Percentiles rank a stretch among this genome's conserved stretches.
These are phyloP conservation scores for Prinia subflava DNA, from an alignment of 2,113 vertebrate genomes.

Conservation along the genomic window DNA sequence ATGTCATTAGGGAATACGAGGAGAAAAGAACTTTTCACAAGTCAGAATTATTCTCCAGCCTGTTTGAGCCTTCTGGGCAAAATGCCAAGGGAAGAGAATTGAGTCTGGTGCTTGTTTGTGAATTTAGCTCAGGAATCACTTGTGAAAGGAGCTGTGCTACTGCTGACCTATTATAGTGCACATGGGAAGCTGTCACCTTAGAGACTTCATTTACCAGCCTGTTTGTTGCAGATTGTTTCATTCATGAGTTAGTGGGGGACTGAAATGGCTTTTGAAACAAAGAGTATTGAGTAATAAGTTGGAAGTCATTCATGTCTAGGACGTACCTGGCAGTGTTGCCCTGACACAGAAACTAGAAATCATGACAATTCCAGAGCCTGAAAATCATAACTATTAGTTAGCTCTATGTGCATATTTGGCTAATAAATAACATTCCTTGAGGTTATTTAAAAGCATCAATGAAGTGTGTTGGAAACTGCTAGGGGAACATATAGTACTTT, in stretches of 20 bases:
- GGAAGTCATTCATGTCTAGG: background rate
- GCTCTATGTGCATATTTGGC: background rate
- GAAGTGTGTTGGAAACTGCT: background rate
- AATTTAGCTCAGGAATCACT: background rate
- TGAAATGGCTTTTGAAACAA: background rate
- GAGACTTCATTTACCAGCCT: background rate
- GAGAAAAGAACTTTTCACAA: background rate
- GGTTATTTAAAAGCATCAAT: background rate
- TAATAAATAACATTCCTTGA: background rate
- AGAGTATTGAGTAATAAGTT: background rate
- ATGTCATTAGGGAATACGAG: background rate
- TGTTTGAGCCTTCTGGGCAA: background rate
- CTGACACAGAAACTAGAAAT: background rate
- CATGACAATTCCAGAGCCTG: background rate
- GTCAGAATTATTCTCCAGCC: background rate
- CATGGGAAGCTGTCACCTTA: background rate
- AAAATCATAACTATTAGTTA: background rate
- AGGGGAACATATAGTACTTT: background rate
- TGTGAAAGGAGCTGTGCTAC: background rate
- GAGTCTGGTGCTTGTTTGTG: background rate
- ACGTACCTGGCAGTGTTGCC: background rate
- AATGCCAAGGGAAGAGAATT: background rate
- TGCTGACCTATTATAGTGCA: background rate
- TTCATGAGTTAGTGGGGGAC: background rate
- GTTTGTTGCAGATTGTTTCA: background rate